Conservation (phyloP, 1,140 invertebrate genomes). For the Pentalonia nigronervosa region DNA sequence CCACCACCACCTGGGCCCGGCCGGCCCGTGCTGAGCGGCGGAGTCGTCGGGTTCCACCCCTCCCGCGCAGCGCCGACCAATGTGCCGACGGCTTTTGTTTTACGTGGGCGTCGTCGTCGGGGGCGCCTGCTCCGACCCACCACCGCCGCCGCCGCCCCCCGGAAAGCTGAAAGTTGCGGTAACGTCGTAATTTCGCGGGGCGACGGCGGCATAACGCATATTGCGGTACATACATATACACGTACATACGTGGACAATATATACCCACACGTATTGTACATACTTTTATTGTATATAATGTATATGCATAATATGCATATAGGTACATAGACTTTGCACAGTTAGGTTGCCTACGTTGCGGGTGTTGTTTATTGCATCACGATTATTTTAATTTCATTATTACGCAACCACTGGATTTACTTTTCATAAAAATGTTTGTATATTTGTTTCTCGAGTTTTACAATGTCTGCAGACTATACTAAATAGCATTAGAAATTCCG, state of each 20-base stretch:
- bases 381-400: not conserved
- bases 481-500: not conserved
- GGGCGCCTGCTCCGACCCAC: slow-evolving; percentile 22
- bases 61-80: slow-evolving; percentile 32
- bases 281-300: too few relatives aligned
- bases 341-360: not conserved
- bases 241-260: not conserved
- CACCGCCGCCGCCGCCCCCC: not conserved
- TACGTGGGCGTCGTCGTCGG: slow-evolving; percentile 43
- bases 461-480: not conserved
- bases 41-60: slow-evolving; percentile 31
- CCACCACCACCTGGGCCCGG: not conserved
- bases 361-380: not conserved
- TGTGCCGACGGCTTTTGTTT: slow-evolving; percentile 53
- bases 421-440: not conserved
- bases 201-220: not conserved
- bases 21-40: not conserved
- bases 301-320: not conserved
- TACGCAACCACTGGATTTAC: not conserved
- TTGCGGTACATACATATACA: not conserved
- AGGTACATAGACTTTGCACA: not conserved
- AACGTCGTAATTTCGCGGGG: not conserved
- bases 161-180: not conserved
- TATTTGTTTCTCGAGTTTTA: not conserved
- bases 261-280: not conserved